Base-by-base conservation (phyloP, 2,113 vertebrate species). In the Pygoscelis antarcticus region DNA sequence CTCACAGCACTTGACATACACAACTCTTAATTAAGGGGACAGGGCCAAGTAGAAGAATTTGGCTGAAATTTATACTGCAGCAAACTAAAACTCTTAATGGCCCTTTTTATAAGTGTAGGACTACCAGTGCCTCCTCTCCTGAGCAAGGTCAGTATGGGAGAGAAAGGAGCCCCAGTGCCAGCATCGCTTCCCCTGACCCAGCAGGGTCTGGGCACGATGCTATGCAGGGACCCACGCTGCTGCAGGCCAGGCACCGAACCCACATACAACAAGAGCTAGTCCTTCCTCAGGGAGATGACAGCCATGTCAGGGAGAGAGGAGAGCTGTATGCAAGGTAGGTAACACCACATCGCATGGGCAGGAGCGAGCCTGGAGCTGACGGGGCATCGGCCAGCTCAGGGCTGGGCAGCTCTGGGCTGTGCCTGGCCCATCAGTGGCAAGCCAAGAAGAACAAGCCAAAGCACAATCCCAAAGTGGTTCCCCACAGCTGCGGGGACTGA, bases 131-230 rank as follows among this genome's bases (percentile, higher is more conserved):
- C 11, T 87, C 27, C 64, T 57, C 54, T 55, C 34, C 52, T 27
- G 58, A 70, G 13, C 2, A 47, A 60, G 30, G 32, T 44, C n/a
- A 40, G 13, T 1, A 17, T 9, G 20, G 71, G 55, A 66, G 18
- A 71, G 55, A 64, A 64, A 55, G 76, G 38, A 85, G 25, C 11
- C 6, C 11, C 10, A 5, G 51, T 38, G 49, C 27, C 69, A 81
- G 51, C 27, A 68, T 10, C 7, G 1, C 25, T 60, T 44, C 7
- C 51, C 32, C 79, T 57, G 40, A 65, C 51, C 23, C 51, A 54
- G 64, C 18, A 57, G 42, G 46, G n/a, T 18, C 40, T 32, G 30
- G 26, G 34, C 30, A 52, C 0, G 0, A 36, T 38, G 83, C 44
- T 62, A 54, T 38, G 89, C 32, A 36, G 47, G 52, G 57, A 19